Evolutionary conservation across 2,888 invertebrate species (phyloP), one percentile per base, ranked within the genome.

Genomic region (Epinotia nisella): DNA sequence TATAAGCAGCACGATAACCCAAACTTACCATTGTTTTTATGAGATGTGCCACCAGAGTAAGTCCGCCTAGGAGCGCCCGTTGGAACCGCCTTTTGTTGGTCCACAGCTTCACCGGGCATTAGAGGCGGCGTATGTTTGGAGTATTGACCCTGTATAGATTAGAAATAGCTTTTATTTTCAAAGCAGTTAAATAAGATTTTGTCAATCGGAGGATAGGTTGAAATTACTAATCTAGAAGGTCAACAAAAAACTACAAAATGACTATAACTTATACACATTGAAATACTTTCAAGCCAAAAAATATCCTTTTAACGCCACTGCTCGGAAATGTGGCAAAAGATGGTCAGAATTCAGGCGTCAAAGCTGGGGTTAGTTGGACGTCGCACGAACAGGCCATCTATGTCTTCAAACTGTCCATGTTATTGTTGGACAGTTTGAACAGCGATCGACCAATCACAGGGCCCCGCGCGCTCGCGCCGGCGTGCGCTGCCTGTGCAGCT

Each of bases 1-100:
- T n/a, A n/a, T n/a, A n/a, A 35, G 35, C n/a, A 49, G 5, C n/a
- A 5, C 49, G n/a, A 49, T 55, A 41, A 59, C 19, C 35, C 11
- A 21, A 35, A 13, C 45, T 65, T 78, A 90, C 90, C 82, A 75
- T 87, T 89, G 68, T 82, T 87, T 76, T 88, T 90, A 66, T 81
- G 80, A 17, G 82, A 65, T 1, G 76, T 59, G 4, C 80, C 78
- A 0, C 80, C 78, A 0, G 87, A 75, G 77, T 88, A 89, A 0
- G 92, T 93, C 55, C 94, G 88, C 59, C 94, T 83, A 0, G 95
- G 95, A 0, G 87, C 93, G 0, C 95, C 94, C 0, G 94, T 93
- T 0, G 94, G 94, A 13, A 94, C 94, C 0, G 94, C 94, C 74
- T 90, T 91, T 68, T 84, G 86, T 64, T 89, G 87, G 21, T 90